phyloP scores from a whole-genome alignment of 2,113 vertebrate species.

The Coracopsis vasa region DNA sequence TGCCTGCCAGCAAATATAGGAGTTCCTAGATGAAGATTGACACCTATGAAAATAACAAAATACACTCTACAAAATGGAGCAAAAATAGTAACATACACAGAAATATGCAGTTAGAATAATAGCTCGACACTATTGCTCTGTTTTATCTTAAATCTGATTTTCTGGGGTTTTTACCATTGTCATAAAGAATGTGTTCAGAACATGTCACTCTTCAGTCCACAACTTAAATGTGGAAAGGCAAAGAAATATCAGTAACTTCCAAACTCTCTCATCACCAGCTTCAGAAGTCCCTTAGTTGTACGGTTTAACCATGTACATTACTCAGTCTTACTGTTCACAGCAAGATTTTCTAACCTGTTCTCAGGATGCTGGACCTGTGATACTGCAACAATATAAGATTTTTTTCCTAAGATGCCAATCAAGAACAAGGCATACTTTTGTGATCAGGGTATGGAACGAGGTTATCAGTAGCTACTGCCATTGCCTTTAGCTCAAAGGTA shows the following conservation, averaged over 20 bases:
- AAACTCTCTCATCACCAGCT: background rate
- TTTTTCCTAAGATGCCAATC: background rate
- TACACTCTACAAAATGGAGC: background rate
- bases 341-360: background rate
- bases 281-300: background rate
- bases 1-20: conserved; percentile 54
- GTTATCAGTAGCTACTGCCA: background rate
- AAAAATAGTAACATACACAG: background rate
- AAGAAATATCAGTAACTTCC: background rate
- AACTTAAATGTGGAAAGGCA: background rate
- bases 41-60: conserved; percentile 56
- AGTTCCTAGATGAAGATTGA: conserved; percentile 54
- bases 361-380: background rate
- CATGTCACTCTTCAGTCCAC: background rate
- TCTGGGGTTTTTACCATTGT: background rate
- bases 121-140: background rate
- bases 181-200: background rate
- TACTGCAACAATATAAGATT: background rate
- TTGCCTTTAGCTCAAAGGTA: background rate
- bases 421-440: background rate
- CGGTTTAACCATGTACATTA: rapidly evolving
- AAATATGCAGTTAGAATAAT: conserved; percentile 4
- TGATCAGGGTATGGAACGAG: background rate
- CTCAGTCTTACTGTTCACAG: background rate
- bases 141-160: background rate